Conservation (phyloP, 2,113 vertebrate genomes). For the Cyprinus carpio region DNA sequence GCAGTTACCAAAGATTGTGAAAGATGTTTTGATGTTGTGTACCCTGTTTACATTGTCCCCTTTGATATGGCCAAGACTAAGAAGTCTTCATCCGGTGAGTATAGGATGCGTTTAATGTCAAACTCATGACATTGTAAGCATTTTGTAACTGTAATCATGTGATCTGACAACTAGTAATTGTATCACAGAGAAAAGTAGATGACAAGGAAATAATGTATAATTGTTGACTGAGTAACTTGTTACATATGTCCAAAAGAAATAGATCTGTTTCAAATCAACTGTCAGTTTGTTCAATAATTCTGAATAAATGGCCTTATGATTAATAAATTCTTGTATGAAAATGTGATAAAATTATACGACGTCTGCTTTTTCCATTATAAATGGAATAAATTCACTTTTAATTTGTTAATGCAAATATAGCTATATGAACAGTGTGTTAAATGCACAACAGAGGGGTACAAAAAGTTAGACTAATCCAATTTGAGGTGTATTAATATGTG, state of each 20-base stretch:
- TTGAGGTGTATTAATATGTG: no score
- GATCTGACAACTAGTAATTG: slow-evolving; percentile 15
- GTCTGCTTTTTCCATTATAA: not conserved
- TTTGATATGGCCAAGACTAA: slow-evolving; percentile 43
- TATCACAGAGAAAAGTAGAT: not conserved
- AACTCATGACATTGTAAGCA: slow-evolving; percentile 20
- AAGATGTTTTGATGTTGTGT: slow-evolving; percentile 48
- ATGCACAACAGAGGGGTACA: not conserved
- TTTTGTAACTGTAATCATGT: slow-evolving; percentile 32
- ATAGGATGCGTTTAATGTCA: not conserved
- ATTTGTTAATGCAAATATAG: not conserved
- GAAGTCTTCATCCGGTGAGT: slow-evolving; percentile 36
- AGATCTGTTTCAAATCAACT: slow-evolving; percentile 19
- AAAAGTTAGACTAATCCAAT: not conserved
- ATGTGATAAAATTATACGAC: not conserved
- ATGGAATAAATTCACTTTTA: not conserved
- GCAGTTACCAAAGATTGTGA: slow-evolving; percentile 59
- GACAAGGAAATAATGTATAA: slow-evolving; percentile 16
- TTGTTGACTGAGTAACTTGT: slow-evolving; percentile 25
- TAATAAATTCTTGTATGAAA: slow-evolving; percentile 25
- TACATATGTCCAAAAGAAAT: slow-evolving; percentile 16
- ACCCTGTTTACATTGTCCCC: slow-evolving; percentile 57
- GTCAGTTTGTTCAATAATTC: slow-evolving; percentile 24
- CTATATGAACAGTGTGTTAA: not conserved
- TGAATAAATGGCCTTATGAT: slow-evolving; percentile 38